A percentile compares a stretch with the other conserved stretches of the same genome.
Evolutionary conservation across 2,113 vertebrate species (phyloP).

Genomic region (Brachirus orientalis): DNA sequence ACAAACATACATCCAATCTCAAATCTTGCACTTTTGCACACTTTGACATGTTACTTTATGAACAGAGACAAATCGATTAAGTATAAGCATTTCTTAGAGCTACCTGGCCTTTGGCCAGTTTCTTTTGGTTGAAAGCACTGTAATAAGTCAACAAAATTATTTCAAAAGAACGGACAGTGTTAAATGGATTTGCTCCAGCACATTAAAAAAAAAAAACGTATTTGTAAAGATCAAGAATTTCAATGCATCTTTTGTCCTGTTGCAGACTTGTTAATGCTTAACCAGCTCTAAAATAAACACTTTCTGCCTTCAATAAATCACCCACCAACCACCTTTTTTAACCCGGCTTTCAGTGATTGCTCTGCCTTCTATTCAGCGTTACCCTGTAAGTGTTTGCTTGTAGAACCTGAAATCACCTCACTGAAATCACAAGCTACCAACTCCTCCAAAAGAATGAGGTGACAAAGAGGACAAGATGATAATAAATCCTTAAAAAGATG

Average conservation of each 20-base stretch:
- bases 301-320: slow-evolving; percentile 59
- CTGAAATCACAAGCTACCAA: slow-evolving; percentile 58
- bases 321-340: slow-evolving; percentile 12
- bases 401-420: slow-evolving; percentile 44
- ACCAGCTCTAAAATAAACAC: slow-evolving; percentile 53
- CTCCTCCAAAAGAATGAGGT: slow-evolving; percentile 33
- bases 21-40: neutral
- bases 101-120: slow-evolving; percentile 20
- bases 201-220: slow-evolving; percentile 15
- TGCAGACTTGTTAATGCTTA: slow-evolving; percentile 61
- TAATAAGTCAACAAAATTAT: slow-evolving; percentile 30
- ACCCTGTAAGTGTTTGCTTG: slow-evolving; percentile 43
- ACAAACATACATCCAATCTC: neutral
- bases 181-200: slow-evolving; percentile 25
- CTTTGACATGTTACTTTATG: neutral
- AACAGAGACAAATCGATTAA: slow-evolving; percentile 7
- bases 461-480: slow-evolving; percentile 34
- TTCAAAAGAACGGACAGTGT: slow-evolving; percentile 33
- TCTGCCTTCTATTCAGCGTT: slow-evolving; percentile 41
- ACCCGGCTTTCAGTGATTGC: slow-evolving; percentile 34
- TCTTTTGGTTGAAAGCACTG: slow-evolving; percentile 22
- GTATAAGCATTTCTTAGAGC: slow-evolving; percentile 2
- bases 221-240: slow-evolving; percentile 35
- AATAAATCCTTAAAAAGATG: neutral
- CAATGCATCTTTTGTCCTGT: slow-evolving; percentile 51